Evolutionary conservation across 2,113 vertebrate species (phyloP).

Genomic region (Trichechus manatus): DNA sequence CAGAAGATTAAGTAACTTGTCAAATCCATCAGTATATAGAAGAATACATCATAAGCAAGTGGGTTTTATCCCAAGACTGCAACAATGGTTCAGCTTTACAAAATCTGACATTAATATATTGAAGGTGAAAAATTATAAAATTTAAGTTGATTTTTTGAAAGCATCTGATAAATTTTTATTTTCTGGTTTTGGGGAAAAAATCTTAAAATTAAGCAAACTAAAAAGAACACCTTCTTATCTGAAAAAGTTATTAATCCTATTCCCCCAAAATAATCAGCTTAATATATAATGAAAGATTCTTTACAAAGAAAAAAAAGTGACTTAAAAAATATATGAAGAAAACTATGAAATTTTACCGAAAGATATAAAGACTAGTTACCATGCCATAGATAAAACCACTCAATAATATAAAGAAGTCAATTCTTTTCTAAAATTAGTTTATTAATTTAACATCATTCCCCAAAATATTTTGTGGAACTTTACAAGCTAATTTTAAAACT

Average conservation of each 20-base stretch:
- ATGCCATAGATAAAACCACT: neutral
- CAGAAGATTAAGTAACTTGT: constrained; percentile 30
- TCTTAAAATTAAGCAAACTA: constrained; percentile 54
- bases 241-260: neutral
- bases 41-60: constrained; percentile 23
- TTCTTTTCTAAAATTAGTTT: neutral
- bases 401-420: neutral
- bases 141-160: constrained; percentile 45
- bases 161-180: constrained; percentile 20
- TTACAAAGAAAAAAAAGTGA: neutral
- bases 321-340: constrained; percentile 20
- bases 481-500: constrained; percentile 58
- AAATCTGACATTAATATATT: constrained; percentile 23
- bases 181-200: neutral
- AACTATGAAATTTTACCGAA: constrained; percentile 18
- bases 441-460: neutral
- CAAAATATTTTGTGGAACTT: neutral
- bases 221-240: neutral
- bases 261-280: neutral
- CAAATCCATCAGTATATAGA: constrained; percentile 29
- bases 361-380: neutral
- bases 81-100: constrained; percentile 1
- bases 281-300: constrained; percentile 20
- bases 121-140: neutral
- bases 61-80: constrained; percentile 30